Conservation (phyloP, 2,797 vertebrate genomes). For the Pipistrellus nathusii region DNA sequence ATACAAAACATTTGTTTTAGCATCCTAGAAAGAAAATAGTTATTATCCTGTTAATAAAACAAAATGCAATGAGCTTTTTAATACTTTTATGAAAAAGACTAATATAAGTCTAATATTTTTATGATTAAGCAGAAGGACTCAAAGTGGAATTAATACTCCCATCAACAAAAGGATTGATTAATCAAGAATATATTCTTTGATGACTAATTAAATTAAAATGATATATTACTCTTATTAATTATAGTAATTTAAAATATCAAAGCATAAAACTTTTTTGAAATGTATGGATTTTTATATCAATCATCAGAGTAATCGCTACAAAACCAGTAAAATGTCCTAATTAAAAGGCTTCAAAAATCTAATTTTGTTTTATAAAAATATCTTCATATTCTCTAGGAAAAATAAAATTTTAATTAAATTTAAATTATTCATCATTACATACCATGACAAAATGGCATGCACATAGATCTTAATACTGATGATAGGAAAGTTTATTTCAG, state of each 20-base stretch:
- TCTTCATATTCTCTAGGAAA: background rate
- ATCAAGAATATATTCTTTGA: background rate
- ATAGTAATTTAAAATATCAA: conserved; percentile 23
- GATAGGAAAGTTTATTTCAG: background rate
- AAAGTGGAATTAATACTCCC: background rate
- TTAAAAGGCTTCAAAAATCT: background rate
- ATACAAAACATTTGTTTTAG: background rate
- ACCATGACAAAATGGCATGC: background rate
- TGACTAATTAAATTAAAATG: conserved; percentile 21
- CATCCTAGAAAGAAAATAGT: background rate
- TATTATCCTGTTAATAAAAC: background rate
- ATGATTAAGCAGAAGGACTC: background rate
- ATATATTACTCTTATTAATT: background rate
- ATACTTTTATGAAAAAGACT: background rate
- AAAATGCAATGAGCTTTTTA: background rate
- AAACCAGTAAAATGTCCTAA: background rate
- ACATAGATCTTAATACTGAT: background rate
- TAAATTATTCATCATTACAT: background rate
- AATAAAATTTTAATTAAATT: background rate
- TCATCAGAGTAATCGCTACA: background rate
- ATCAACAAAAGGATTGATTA: background rate
- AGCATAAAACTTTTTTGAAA: conserved; percentile 36
- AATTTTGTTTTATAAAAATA: background rate
- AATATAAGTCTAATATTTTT: background rate
- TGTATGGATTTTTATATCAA: background rate